These are phyloP conservation scores for Caenorhabditis sp. DNA, from an alignment of 2,888 invertebrate genomes.

Conservation along the genomic window DNA sequence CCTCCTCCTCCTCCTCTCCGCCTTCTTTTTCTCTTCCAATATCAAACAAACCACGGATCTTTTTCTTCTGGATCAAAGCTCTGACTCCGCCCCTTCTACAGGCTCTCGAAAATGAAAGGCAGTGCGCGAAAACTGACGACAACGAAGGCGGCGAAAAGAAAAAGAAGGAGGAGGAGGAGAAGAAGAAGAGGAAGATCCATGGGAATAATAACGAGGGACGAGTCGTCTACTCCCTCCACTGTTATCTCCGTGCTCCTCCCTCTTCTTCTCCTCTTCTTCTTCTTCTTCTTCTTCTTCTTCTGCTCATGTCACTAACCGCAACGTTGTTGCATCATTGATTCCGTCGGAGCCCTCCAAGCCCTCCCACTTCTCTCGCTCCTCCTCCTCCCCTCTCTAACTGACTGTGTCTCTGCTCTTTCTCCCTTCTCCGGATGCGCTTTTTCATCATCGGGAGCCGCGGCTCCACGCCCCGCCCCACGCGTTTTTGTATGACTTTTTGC, in stretches of 20 bases:
- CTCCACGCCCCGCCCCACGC: slow-evolving; percentile 20
- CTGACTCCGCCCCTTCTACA: background rate
- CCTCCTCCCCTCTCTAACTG: slow-evolving; percentile 16
- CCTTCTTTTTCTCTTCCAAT: background rate
- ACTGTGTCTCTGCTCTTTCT: slow-evolving; percentile 17
- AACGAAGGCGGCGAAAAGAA: background rate
- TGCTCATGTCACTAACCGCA: slow-evolving; percentile 28
- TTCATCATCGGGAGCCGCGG: background rate
- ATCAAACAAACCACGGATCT: no score
- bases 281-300: background rate
- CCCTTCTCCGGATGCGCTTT: background rate
- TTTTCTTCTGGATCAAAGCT: background rate
- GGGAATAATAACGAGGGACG: slow-evolving; percentile 20
- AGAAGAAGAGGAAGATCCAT: slow-evolving; percentile 10
- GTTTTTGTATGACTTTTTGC: slow-evolving; percentile 11
- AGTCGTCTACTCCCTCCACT: background rate
- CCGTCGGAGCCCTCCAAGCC: slow-evolving; percentile 27
- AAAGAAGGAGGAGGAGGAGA: background rate
- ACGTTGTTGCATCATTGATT: slow-evolving; percentile 50
- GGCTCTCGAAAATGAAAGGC: background rate
- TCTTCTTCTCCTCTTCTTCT: background rate
- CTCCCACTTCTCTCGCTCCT: slow-evolving; percentile 11
- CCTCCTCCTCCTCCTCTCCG: background rate
- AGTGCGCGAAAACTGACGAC: slow-evolving; percentile 3
- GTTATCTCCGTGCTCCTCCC: slow-evolving; percentile 11